These are phyloP conservation scores for Hystrix cristata DNA, from an alignment of 2,113 vertebrate genomes.

Conservation along the genomic window DNA sequence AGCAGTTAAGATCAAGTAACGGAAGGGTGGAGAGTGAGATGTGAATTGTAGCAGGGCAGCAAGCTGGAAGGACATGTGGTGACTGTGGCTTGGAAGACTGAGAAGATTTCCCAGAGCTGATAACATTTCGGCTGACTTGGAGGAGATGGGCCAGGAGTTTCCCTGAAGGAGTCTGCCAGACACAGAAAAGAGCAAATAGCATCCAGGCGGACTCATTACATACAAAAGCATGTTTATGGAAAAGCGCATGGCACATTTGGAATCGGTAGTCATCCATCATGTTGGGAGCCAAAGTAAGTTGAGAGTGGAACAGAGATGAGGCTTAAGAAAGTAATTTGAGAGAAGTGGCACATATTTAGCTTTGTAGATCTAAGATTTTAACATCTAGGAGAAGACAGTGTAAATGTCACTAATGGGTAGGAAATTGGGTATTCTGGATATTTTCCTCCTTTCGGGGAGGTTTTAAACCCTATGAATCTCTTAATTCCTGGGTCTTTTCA, in stretches of 20 bases:
- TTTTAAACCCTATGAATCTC: not conserved
- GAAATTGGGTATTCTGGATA: not conserved
- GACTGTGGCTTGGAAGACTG: not conserved
- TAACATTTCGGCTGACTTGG: not conserved
- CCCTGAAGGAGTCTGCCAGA: slow-evolving; percentile 45
- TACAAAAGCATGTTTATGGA: slow-evolving; percentile 39
- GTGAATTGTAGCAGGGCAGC: not conserved
- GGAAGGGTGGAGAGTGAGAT: rapidly evolving
- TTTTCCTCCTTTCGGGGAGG: not conserved
- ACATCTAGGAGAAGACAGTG: not conserved
- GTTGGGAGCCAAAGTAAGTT: not conserved
- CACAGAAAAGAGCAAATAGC: slow-evolving; percentile 73
- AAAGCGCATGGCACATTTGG: not conserved
- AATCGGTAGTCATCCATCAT: not conserved
- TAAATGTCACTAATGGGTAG: not conserved
- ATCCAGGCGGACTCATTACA: slow-evolving; percentile 10
- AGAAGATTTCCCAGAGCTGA: not conserved
- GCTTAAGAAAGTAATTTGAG: not conserved
- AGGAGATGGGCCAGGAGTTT: not conserved
- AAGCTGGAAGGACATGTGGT: too few species aligned
- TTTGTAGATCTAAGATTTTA: not conserved
- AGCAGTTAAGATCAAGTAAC: not conserved
- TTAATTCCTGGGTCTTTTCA: not conserved
- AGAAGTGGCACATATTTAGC: not conserved
- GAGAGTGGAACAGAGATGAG: not conserved